Evolutionary conservation across 1,140 invertebrate species (phyloP).

Genomic region (Zophobas atratus): DNA sequence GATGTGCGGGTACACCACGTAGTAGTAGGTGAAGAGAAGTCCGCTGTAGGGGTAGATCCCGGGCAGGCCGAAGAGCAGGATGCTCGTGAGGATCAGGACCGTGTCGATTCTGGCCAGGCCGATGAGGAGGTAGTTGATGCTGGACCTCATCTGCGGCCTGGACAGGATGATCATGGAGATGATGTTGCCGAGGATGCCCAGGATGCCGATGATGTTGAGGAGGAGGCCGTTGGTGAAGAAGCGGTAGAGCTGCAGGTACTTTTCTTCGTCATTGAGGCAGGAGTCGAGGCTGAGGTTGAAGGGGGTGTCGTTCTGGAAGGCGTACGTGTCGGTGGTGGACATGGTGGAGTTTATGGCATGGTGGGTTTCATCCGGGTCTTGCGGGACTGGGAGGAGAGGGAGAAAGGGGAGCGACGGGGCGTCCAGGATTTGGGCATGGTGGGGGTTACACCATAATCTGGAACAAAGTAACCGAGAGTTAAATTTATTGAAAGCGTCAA

Average conservation of each 20-base stretch:
- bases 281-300: conserved; percentile 41
- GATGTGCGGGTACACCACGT: conserved; percentile 84
- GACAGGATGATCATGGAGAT: conserved; percentile 93
- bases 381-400: background rate
- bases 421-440: background rate
- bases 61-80: conserved; percentile 89
- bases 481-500: no score
- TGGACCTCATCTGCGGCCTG: conserved; percentile 93
- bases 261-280: conserved; percentile 52
- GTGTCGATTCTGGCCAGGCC: conserved; percentile 94
- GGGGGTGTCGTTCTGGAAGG: conserved; percentile 12
- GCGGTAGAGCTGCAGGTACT: conserved; percentile 64
- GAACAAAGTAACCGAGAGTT: background rate
- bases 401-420: background rate
- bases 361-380: conserved; percentile 4
- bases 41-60: conserved; percentile 87
- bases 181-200: conserved; percentile 91
- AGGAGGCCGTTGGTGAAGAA: conserved; percentile 90
- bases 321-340: background rate
- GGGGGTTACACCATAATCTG: conserved; percentile 2
- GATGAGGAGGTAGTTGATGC: conserved; percentile 93
- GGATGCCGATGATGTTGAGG: conserved; percentile 84
- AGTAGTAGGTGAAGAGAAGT: conserved; percentile 83
- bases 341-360: background rate
- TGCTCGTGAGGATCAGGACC: conserved; percentile 87